Base-by-base conservation (phyloP, 1,140 invertebrate species). In the Eriosoma lanigerum region DNA sequence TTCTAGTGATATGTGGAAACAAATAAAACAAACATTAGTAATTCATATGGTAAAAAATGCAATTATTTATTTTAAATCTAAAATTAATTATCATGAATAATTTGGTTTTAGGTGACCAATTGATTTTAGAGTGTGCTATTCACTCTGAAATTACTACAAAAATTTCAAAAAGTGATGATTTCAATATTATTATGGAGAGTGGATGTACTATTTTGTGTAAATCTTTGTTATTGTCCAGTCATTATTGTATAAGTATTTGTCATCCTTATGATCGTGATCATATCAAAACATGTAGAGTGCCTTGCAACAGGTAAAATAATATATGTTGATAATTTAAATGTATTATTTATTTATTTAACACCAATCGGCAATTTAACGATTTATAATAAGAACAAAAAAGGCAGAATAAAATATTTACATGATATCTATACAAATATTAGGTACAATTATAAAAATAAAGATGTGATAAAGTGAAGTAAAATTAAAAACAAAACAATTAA, bases 241-340 rank as follows among this genome's bases (percentile, higher is more conserved):
- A 91, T 83, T 80, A 76, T 24, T 91, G 90, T 83, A 85, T 86
- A 26, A 86, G 85, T 32, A 80, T 89, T 8, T 90, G 89, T 76
- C 89, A 90, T 82, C 84, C 86, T 5, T 85, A 86, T 50, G 86
- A 89, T 81, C 81, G 84, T 9, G 84, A 86, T 4, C 90, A 91
- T 82, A 32, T 62, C 5, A 85, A 85, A 29, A 85, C 84, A 81
- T 90, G 89, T 82, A 82, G 75, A 64, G 82, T 85, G 83, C 81
- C 84, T 75, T 86, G 88, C 83, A 76, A 44, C 15, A 87, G 84
- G 75, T 76, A 56, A 56, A 54, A 56, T 32, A 29, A 19, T 21
- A 44, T 15, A 64, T 19, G 6, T 21, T 64, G 3, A n/a, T 12
- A 3, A 38, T 29, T 19, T 26, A 12, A 8, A 15, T 17, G 6